phyloP scores from a whole-genome alignment of 1,140 invertebrate species.

The Apolygus lucorum region DNA sequence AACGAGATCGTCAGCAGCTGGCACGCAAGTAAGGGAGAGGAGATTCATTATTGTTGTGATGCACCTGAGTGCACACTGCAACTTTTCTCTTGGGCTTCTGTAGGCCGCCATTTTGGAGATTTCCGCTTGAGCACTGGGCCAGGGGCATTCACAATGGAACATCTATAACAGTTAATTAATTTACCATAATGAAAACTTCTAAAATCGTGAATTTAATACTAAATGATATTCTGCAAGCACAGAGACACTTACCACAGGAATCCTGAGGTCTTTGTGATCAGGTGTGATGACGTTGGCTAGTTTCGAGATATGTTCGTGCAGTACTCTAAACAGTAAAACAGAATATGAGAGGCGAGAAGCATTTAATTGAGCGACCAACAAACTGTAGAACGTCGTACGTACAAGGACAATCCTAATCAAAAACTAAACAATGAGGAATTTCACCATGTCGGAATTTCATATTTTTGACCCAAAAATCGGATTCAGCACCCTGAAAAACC shows the following conservation, averaged over 20 bases:
- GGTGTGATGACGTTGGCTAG: constrained; percentile 70
- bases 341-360: background rate
- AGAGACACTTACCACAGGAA: constrained; percentile 49
- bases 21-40: constrained; percentile 74
- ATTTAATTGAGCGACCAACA: no score
- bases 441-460: no score
- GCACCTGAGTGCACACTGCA: constrained; percentile 78
- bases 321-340: constrained; percentile 50
- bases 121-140: constrained; percentile 93
- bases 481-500: no score
- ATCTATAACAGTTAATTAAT: constrained; percentile 43
- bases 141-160: constrained; percentile 86
- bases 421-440: no score
- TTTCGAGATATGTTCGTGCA: constrained; percentile 82
- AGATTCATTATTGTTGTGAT: constrained; percentile 90
- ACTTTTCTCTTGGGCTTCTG: constrained; percentile 89
- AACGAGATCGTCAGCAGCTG: constrained; percentile 93
- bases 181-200: no score
- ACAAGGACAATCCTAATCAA: no score
- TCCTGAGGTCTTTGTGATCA: constrained; percentile 70
- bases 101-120: constrained; percentile 87
- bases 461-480: no score
- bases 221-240: background rate
- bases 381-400: no score
- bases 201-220: background rate